These are phyloP conservation scores for Hippocampus guttulatus DNA, from an alignment of 2,113 vertebrate species.

Conservation along the genomic window DNA sequence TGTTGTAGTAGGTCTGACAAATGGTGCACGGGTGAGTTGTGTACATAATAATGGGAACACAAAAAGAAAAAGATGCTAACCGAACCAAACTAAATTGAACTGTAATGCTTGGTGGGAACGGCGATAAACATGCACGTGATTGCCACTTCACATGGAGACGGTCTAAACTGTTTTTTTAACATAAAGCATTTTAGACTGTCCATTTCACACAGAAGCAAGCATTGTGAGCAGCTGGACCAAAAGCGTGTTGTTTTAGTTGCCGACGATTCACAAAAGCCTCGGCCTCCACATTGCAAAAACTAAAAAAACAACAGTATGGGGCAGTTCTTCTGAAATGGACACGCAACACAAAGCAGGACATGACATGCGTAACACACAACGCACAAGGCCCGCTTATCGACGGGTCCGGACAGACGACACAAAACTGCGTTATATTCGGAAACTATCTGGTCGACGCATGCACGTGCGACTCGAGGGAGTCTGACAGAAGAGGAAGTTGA, in stretches of 20 bases:
- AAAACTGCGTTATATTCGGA: slow-evolving; percentile 21
- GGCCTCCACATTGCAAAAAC: not conserved
- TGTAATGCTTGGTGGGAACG: not conserved
- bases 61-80: not conserved
- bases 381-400: slow-evolving; percentile 37
- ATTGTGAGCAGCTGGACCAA: slow-evolving; percentile 20
- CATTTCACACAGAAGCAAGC: slow-evolving; percentile 4
- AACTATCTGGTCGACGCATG: slow-evolving; percentile 48
- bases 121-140: not conserved
- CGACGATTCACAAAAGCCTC: slow-evolving; percentile 18
- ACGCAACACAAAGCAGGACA: slow-evolving; percentile 37
- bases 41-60: no score
- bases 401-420: slow-evolving; percentile 39
- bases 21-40: no score
- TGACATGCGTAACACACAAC: slow-evolving; percentile 52
- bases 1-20: no score
- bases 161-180: no score
- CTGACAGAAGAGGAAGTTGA: slow-evolving; percentile 89
- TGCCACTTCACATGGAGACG: not conserved
- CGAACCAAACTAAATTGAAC: not conserved
- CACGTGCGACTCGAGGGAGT: slow-evolving; percentile 62
- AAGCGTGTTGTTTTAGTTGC: slow-evolving; percentile 22
- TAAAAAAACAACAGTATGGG: not conserved
- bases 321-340: slow-evolving; percentile 9
- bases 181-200: no score